These are phyloP conservation scores for Heliconius ismenius DNA, from an alignment of 2,888 invertebrate genomes.

Conservation along the genomic window DNA sequence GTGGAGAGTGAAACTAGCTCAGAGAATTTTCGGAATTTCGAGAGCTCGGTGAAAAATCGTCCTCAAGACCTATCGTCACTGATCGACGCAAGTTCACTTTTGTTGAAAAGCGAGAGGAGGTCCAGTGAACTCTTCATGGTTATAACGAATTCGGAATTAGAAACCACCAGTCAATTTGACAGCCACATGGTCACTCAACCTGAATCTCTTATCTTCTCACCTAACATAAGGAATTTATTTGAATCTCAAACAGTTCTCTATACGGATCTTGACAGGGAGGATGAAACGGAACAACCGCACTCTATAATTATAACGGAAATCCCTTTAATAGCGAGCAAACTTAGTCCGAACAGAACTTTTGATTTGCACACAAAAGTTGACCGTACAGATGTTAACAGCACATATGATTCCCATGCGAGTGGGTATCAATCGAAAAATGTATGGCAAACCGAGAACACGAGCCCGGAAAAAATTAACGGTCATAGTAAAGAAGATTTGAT, in stretches of 20 bases:
- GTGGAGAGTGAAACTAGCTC: conserved; percentile 60
- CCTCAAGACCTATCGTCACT: conserved; percentile 69
- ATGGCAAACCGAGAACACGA: conserved; percentile 39
- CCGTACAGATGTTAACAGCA: conserved; percentile 51
- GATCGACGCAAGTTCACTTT: conserved; percentile 62
- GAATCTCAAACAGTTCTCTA: conserved; percentile 69
- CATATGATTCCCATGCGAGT: conserved; percentile 57
- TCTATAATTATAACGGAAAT: conserved; percentile 74
- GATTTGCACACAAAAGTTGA: conserved; percentile 54
- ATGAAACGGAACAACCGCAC: conserved; percentile 75
- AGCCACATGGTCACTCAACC: conserved; percentile 48
- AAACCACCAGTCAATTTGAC: conserved; percentile 53
- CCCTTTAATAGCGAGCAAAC: conserved; percentile 56
- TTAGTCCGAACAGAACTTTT: conserved; percentile 56
- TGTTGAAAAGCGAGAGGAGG: conserved; percentile 62
- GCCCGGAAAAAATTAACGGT: conserved; percentile 44
- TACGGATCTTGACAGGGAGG: conserved; percentile 65
- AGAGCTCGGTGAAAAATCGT: conserved; percentile 58
- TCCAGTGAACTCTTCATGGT: conserved; percentile 56
- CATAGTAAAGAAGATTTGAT: conserved; percentile 21
- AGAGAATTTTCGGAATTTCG: conserved; percentile 65
- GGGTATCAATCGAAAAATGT: conserved; percentile 39
- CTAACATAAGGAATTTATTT: conserved; percentile 64
- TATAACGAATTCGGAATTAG: conserved; percentile 46
- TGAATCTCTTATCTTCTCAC: conserved; percentile 59